Evolutionary conservation across 2,888 invertebrate species (phyloP), one percentile per base, ranked within the genome.

Genomic region (Drosophila putrida): DNA sequence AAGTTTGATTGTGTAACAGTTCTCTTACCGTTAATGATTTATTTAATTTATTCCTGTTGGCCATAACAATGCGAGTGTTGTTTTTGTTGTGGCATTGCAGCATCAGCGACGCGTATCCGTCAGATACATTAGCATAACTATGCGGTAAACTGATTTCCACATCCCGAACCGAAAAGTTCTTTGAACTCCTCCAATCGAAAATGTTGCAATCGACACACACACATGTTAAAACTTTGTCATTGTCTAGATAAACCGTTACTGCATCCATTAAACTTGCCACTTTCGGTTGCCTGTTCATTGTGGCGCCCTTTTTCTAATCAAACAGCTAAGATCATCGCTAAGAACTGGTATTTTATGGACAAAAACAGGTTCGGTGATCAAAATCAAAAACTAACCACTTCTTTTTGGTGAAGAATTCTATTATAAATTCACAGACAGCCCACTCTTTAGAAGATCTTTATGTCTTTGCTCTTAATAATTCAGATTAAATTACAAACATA

Each of bases 51-150:
- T 31, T 11, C 31, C 33, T 35, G 50, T 25, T 41, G 9, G 31
- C 58, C 10, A 9, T 59, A 71, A 76, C 81, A 87, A 75, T 73
- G 84, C 63, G 62, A 50, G 35, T 38, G 20, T 73, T 70, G 73
- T 67, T 71, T 57, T 6, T 9, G 20, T 28, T 38, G 33, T 57
- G 68, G 35, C 33, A 54, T 10, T 54, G 66, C 65, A 70, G 57
- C 82, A 58, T 47, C 78, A 83, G 78, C 82, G 55, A 70, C 85
- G 87, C 83, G 89, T 88, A 75, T 88, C 89, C 69, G 36, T 75
- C 71, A 73, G 89, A 84, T 88, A 81, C 75, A 88, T 83, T 88
- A 81, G 71, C 89, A 88, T 83, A 87, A 57, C 11, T 51, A 62
- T 68, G 39, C 28, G 46, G 28, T 11, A 25, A 51, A 41, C 49